phyloP scores from a whole-genome alignment of 2,888 invertebrate genomes.

The Synanthedon tipuliformis region DNA sequence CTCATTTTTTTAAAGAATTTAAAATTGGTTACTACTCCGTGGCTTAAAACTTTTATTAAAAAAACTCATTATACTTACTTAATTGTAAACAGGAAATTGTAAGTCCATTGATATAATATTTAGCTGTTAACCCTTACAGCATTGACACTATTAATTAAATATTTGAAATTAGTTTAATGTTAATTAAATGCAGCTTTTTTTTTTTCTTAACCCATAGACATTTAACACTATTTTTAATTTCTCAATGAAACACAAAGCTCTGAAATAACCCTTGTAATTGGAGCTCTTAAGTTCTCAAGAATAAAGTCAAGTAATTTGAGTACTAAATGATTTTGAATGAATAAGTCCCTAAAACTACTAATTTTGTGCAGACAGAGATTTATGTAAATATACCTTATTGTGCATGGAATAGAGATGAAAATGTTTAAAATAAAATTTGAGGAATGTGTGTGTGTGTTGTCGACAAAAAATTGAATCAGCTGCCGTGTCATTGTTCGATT shows the following conservation, averaged over 20 bases:
- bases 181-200: conserved; percentile 23
- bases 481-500: conserved; percentile 49
- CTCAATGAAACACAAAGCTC: conserved; percentile 22
- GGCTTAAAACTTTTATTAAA: too few relatives aligned
- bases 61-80: too few relatives aligned
- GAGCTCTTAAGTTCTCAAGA: conserved; percentile 15
- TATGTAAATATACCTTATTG: neutral
- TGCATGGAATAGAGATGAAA: conserved; percentile 5
- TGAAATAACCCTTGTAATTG: conserved; percentile 33
- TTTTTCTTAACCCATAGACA: conserved; percentile 20
- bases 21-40: too few relatives aligned
- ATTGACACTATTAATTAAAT: conserved; percentile 40
- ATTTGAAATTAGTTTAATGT: conserved; percentile 26
- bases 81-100: neutral
- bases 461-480: conserved; percentile 47
- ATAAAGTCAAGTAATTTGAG: conserved; percentile 58
- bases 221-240: conserved; percentile 50
- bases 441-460: conserved; percentile 12
- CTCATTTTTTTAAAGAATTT: too few relatives aligned
- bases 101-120: neutral
- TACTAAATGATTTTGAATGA: conserved; percentile 36
- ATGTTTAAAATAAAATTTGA: neutral
- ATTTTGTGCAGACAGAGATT: neutral
- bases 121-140: neutral
- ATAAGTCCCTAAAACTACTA: too few relatives aligned